Evolutionary conservation across 2,888 invertebrate genomes (phyloP).

Genomic region (Torymus auratus): DNA sequence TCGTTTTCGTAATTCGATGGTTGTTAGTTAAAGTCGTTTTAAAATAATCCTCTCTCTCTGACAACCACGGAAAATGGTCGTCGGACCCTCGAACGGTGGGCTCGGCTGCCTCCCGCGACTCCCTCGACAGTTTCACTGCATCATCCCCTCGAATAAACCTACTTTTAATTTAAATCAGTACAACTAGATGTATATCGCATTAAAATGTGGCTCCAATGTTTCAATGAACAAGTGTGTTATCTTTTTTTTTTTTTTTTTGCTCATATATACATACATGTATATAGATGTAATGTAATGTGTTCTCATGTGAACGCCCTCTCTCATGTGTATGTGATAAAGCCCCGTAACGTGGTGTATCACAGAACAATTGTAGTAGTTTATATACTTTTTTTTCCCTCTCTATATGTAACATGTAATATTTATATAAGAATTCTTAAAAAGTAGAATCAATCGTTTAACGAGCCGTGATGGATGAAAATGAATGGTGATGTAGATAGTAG

Average conservation of each 20-base stretch:
- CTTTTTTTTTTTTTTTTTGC: conserved; percentile 26
- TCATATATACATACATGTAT: conserved; percentile 41
- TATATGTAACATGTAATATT: conserved; percentile 65
- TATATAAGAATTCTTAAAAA: conserved; percentile 73
- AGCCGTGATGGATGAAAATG: conserved; percentile 74
- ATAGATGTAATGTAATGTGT: conserved; percentile 63
- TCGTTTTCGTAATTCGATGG: conserved; percentile 16
- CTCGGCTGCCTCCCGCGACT: conserved; percentile 31
- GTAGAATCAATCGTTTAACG: conserved; percentile 71
- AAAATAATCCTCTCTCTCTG: conserved; percentile 12
- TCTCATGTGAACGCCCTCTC: conserved; percentile 61
- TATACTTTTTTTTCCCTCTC: conserved; percentile 60
- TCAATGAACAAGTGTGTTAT: conserved; percentile 53
- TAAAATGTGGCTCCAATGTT: conserved; percentile 53
- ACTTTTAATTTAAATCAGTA: conserved; percentile 53
- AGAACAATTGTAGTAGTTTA: conserved; percentile 76
- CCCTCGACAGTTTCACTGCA: conserved; percentile 57
- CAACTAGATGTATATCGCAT: conserved; percentile 56
- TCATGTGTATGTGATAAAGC: conserved; percentile 73
- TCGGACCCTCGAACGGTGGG: conserved; percentile 42
- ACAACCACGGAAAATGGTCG: conserved; percentile 36
- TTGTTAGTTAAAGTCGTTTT: conserved; percentile 7
- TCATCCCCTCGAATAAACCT: conserved; percentile 47
- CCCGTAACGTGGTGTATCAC: conserved; percentile 77
- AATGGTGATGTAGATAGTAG: conserved; percentile 66